A percentile compares a stretch with the other conserved stretches of the same genome.
These are phyloP conservation scores for Agrilus mali DNA, from an alignment of 2,888 invertebrate species.

Conservation along the genomic window DNA sequence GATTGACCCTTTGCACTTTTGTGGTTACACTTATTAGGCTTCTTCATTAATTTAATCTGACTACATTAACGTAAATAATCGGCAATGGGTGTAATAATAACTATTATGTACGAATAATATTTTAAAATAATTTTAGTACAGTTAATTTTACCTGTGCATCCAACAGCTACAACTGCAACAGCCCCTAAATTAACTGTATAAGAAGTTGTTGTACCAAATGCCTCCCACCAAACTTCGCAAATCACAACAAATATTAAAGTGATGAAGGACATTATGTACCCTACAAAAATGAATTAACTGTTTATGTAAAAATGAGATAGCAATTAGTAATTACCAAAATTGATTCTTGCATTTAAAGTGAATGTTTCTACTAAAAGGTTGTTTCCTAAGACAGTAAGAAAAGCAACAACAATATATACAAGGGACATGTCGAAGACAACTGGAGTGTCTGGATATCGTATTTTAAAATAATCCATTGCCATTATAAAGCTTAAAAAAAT, in stretches of 20 bases:
- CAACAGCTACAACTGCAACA: conserved; percentile 74
- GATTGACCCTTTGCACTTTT: too few species aligned
- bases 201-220: conserved; percentile 64
- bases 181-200: conserved; percentile 75
- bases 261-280: conserved; percentile 68
- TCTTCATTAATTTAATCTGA: too few species aligned
- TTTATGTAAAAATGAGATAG: not conserved
- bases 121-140: not conserved
- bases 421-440: conserved; percentile 89
- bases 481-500: conserved; percentile 66
- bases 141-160: conserved; percentile 63
- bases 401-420: conserved; percentile 82
- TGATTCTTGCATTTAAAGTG: conserved; percentile 70
- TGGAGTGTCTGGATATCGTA: conserved; percentile 68
- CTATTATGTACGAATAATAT: too few species aligned
- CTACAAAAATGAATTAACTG: conserved; percentile 30
- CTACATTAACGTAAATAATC: too few species aligned
- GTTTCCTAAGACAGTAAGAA: conserved; percentile 74
- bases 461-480: conserved; percentile 86
- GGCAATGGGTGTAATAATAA: too few species aligned
- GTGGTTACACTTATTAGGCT: too few species aligned
- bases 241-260: conserved; percentile 74
- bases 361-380: conserved; percentile 74
- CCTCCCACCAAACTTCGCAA: conserved; percentile 78
- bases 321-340: conserved; percentile 50